Evolutionary conservation across 2,797 vertebrate species (phyloP).

Genomic region (Poeciliopsis presidionis): DNA sequence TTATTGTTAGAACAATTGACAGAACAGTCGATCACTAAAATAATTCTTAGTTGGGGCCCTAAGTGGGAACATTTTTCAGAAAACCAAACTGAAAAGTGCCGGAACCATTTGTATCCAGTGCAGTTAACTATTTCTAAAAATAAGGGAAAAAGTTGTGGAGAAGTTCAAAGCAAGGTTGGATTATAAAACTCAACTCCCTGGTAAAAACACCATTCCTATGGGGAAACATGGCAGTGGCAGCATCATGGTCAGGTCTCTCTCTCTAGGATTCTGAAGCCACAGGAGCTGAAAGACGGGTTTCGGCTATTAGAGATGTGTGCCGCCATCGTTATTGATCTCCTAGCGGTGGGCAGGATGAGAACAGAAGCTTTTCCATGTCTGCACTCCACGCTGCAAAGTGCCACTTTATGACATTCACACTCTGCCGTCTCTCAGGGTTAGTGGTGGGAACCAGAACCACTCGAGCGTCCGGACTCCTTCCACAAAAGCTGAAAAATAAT

Average conservation of each 20-base stretch:
- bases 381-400: constrained; percentile 64
- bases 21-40: no score
- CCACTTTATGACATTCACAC: constrained; percentile 70
- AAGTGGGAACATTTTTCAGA: background rate
- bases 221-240: background rate
- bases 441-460: constrained; percentile 30
- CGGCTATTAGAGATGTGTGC: constrained; percentile 47
- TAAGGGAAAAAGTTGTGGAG: background rate
- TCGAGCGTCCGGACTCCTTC: constrained; percentile 13
- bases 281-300: constrained; percentile 49
- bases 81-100: background rate
- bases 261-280: constrained; percentile 44
- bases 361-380: constrained; percentile 77
- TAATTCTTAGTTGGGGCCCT: no score
- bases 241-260: constrained; percentile 28
- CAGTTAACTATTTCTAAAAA: background rate
- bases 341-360: constrained; percentile 58
- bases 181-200: background rate
- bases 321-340: constrained; percentile 72
- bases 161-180: background rate
- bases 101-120: background rate
- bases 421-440: constrained; percentile 45
- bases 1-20: no score
- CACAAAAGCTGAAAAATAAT: constrained; percentile 19
- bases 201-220: background rate